A percentile compares a stretch with the other conserved stretches of the same genome.
Evolutionary conservation across 2,888 invertebrate species (phyloP).

Genomic region (Cordilura impudica): DNA sequence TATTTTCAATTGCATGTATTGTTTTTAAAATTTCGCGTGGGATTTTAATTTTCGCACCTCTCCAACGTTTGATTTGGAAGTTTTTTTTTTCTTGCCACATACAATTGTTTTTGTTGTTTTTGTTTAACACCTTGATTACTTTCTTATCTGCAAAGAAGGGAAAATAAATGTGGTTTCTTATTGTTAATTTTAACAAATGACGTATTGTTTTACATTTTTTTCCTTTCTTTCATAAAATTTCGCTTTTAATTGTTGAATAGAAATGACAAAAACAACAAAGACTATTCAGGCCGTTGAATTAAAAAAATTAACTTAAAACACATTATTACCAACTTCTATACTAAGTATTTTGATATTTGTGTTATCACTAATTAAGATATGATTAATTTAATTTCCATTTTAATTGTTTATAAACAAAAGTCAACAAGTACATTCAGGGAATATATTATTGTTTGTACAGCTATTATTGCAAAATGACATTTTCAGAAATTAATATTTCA

Average conservation of each 20-base stretch:
- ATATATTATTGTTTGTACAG: too few species aligned
- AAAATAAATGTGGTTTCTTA: slow-evolving; percentile 32
- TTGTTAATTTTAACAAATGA: slow-evolving; percentile 39
- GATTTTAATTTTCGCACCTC: slow-evolving; percentile 31
- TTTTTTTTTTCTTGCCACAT: neutral
- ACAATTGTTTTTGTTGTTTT: neutral
- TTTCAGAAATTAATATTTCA: too few species aligned
- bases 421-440: too few species aligned
- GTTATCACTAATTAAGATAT: too few species aligned
- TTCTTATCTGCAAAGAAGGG: slow-evolving; percentile 32
- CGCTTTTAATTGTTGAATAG: neutral
- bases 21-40: slow-evolving; percentile 42
- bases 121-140: slow-evolving; percentile 28
- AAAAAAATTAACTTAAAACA: too few species aligned
- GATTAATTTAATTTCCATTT: slow-evolving; percentile 18
- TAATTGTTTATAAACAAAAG: neutral
- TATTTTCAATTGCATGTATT: slow-evolving; percentile 14
- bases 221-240: slow-evolving; percentile 1
- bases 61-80: neutral
- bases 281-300: slow-evolving; percentile 36
- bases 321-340: neutral
- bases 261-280: neutral
- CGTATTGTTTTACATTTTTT: slow-evolving; percentile 29
- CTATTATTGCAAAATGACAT: too few species aligned
- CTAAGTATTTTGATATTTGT: neutral